phyloP scores from a whole-genome alignment of 2,797 vertebrate species.

The Loris lydekkerianus region DNA sequence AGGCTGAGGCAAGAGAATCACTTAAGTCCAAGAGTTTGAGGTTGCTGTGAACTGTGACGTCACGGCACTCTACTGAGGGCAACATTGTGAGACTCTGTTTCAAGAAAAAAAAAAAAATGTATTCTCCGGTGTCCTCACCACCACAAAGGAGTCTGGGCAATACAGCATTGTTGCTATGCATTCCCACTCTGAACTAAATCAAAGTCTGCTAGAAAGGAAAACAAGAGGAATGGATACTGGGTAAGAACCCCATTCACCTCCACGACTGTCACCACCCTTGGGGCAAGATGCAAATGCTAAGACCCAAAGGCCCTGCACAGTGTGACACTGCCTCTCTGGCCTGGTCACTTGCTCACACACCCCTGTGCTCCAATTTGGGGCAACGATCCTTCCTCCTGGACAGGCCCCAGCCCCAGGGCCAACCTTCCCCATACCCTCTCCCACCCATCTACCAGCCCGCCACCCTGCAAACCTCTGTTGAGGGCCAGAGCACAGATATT shows the following conservation, averaged over 20 bases:
- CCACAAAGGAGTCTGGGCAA: not conserved
- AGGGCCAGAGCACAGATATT: not conserved
- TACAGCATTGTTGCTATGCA: not conserved
- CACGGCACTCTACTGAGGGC: too few species aligned
- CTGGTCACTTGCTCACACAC: not conserved
- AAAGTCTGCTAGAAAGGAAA: not conserved
- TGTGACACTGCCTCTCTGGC: not conserved
- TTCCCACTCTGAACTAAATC: not conserved
- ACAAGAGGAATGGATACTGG: not conserved
- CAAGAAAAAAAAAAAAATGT: too few species aligned
- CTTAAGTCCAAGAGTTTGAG: too few species aligned
- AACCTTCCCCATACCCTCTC: not conserved
- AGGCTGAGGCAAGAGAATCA: too few species aligned
- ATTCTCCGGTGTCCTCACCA: not conserved
- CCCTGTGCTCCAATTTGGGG: not conserved
- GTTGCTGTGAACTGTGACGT: too few species aligned
- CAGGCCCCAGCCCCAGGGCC: not conserved
- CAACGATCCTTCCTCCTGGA: not conserved
- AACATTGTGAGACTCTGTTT: too few species aligned
- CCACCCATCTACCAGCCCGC: not conserved
- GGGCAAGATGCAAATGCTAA: not conserved
- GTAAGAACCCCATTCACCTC: not conserved
- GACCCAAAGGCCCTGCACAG: not conserved
- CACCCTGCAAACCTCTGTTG: not conserved
- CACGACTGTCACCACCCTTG: not conserved